Conservation (phyloP, 2,888 invertebrate genomes). For the Uloborus plumipes region DNA sequence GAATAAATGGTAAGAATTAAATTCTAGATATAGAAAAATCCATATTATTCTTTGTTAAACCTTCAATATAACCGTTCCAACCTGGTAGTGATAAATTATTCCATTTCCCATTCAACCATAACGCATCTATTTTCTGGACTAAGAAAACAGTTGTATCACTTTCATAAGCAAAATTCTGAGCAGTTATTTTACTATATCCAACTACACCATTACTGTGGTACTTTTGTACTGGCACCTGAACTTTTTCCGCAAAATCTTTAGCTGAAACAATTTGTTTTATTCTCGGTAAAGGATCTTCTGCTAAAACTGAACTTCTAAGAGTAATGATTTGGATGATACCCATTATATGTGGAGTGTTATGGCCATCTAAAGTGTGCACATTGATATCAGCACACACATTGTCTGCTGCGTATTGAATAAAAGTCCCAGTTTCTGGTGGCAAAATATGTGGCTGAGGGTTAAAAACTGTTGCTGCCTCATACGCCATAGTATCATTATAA, state of each 20-base stretch:
- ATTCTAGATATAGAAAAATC: slow-evolving; percentile 3
- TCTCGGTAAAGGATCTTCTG: neutral
- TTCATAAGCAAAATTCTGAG: slow-evolving; percentile 5
- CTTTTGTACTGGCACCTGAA: neutral
- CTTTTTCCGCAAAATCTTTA: slow-evolving; percentile 5
- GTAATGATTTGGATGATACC: slow-evolving; percentile 66
- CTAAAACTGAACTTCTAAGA: slow-evolving; percentile 43
- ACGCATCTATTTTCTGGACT: neutral
- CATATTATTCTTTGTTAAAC: slow-evolving; percentile 5
- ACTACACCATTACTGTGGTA: slow-evolving; percentile 1
- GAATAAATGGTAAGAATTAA: slow-evolving; percentile 4
- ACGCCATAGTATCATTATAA: neutral
- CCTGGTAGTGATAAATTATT: slow-evolving; percentile 5
- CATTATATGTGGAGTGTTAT: slow-evolving; percentile 67
- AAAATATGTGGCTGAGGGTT: neutral
- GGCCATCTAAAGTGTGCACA: slow-evolving; percentile 65
- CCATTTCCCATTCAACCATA: slow-evolving; percentile 4
- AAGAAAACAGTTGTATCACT: neutral
- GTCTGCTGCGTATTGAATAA: slow-evolving; percentile 67
- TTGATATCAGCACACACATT: slow-evolving; percentile 68
- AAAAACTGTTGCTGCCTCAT: neutral
- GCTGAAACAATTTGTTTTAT: neutral
- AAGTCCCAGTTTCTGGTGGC: no score
- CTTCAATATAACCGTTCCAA: slow-evolving; percentile 1
- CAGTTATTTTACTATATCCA: slow-evolving; percentile 10